Evolutionary conservation across 2,888 invertebrate genomes (phyloP), one percentile per base, ranked within the genome.

Genomic region (Boloria euphrosyne): DNA sequence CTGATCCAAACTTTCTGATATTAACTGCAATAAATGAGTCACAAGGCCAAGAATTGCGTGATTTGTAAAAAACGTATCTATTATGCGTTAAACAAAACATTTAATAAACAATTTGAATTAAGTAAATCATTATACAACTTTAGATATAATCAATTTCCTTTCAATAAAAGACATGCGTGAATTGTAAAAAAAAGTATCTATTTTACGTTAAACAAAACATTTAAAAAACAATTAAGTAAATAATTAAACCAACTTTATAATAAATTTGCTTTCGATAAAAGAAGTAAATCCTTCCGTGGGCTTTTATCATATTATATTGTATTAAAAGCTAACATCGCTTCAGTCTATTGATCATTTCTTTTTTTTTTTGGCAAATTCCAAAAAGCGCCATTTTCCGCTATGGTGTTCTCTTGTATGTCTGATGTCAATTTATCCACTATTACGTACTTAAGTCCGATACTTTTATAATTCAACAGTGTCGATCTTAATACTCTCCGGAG

Each of bases 1-100:
- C 38, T 58, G 44, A 47, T 43, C 46, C 44, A 46, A 60, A 59
- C 55, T 55, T 64, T 51, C 54, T 55, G 46, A 51, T 51, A 57
- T 64, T 38, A 13, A 38, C 63, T 60, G 67, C 54, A 60, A 60
- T 67, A 67, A 64, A 67, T 67, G 53, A 67, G 50, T 31, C n/a
- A 43, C 54, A 55, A 54, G 67, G 54, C 64, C 60, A 51, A 61
- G 17, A 31, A 14, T 67, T 55, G 67, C 67, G 67, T 67, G 67
- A 51, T 51, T n/a, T 64, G 47, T 49, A 49, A 22, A 47, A 58
- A 31, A 31, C 47, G n/a, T 16, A 17, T 49, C 27, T 47, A 27
- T 49, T 59, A 16, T 59, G 47, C 31, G 22, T 31, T 47, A 59
- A 59, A 49, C 59, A 59, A 59, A 13, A 49, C 49, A 31, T 49